Percentiles rank a stretch among this genome's conserved stretches.
phyloP scores from a whole-genome alignment of 2,797 vertebrate species.

The Manis crassicaudata region DNA sequence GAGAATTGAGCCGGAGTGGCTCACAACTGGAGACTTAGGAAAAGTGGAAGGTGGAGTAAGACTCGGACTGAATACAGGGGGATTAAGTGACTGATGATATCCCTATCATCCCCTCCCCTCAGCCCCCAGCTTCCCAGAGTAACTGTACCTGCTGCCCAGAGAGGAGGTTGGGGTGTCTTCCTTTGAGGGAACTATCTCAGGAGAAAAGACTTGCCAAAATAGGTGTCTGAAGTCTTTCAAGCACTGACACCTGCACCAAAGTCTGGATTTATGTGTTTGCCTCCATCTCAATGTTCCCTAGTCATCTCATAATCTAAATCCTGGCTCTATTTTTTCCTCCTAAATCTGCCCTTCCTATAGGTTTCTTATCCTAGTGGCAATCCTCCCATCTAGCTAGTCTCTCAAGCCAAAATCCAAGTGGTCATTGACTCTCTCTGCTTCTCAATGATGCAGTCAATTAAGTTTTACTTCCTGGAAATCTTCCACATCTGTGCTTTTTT shows the following conservation, averaged over 20 bases:
- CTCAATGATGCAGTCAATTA: background rate
- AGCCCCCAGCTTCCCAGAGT: background rate
- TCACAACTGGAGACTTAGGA: background rate
- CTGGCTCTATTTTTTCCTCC: background rate
- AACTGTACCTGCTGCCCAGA: background rate
- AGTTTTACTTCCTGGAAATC: background rate
- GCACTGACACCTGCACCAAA: too few relatives aligned
- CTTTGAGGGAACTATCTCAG: background rate
- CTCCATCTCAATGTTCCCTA: background rate
- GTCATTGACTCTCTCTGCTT: background rate
- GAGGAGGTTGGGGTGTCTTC: background rate
- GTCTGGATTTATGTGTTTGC: background rate
- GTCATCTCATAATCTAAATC: background rate
- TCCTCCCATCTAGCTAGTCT: background rate
- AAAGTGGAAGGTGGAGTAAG: background rate
- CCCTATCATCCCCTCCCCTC: rapidly evolving
- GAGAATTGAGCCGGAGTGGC: background rate
- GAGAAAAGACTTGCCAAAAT: background rate
- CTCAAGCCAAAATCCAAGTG: background rate
- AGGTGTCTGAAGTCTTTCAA: background rate
- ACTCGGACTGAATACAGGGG: too few relatives aligned
- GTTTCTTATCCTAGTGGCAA: background rate
- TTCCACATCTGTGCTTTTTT: background rate
- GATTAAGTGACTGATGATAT: background rate
- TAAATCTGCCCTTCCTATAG: background rate